Evolutionary conservation across 2,888 invertebrate genomes (phyloP).

Genomic region (Callyntrura guangdongensis): DNA sequence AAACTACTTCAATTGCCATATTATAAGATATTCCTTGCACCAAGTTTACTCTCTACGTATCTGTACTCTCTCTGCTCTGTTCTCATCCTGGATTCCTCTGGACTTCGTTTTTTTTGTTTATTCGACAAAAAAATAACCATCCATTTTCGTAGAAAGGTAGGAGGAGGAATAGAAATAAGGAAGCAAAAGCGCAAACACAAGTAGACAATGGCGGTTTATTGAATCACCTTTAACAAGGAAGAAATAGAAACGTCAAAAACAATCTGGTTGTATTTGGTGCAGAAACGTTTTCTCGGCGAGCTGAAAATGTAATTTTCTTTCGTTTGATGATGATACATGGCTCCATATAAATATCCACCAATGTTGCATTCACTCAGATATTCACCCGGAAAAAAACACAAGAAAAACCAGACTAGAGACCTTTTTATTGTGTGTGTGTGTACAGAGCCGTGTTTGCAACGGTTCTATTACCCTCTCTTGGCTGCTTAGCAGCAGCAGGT

Average conservation of each 20-base stretch:
- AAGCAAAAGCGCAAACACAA: slow-evolving; percentile 31
- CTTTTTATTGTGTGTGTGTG: background rate
- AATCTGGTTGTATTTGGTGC: slow-evolving; percentile 70
- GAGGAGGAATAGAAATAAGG: slow-evolving; percentile 29
- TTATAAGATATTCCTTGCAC: background rate
- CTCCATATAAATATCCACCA: background rate
- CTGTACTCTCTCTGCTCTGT: background rate
- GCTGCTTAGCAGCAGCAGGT: background rate
- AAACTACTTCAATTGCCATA: slow-evolving; percentile 30
- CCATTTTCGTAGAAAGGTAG: background rate
- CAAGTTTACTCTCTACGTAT: background rate
- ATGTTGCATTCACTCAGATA: background rate
- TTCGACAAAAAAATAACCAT: slow-evolving; percentile 51
- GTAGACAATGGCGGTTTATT: slow-evolving; percentile 66
- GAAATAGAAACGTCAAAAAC: slow-evolving; percentile 79
- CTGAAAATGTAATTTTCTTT: slow-evolving; percentile 73
- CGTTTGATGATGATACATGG: slow-evolving; percentile 58
- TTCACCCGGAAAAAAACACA: background rate
- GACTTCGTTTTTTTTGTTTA: slow-evolving; percentile 39
- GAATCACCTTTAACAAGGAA: slow-evolving; percentile 72
- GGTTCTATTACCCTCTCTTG: background rate
- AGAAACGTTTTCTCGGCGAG: slow-evolving; percentile 55
- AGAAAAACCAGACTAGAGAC: background rate
- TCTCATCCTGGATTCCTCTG: background rate
- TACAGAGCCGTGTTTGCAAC: background rate